Evolutionary conservation across 1,140 invertebrate genomes (phyloP).

Genomic region (Tetramorium alpestre): DNA sequence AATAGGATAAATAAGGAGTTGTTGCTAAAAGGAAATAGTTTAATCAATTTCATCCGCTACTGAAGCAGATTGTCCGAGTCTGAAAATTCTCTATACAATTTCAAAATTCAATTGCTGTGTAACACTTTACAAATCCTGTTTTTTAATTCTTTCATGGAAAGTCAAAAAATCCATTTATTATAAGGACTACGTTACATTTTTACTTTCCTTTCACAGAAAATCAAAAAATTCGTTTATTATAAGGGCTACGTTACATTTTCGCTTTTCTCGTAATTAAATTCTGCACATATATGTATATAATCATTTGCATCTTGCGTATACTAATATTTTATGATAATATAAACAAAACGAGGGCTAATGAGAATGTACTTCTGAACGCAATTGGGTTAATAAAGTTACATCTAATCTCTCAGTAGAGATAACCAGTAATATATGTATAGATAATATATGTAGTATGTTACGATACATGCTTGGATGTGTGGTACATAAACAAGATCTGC

Average conservation of each 20-base stretch:
- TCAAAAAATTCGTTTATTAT: not conserved
- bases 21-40: not conserved
- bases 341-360: not conserved
- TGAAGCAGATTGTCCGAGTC: not conserved
- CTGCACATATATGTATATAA: not conserved
- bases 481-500: conserved; percentile 28
- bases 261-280: not conserved
- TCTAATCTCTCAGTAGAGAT: conserved; percentile 13
- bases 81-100: not conserved
- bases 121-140: not conserved
- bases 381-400: conserved; percentile 6
- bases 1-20: not conserved
- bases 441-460: not conserved
- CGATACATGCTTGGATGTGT: not conserved
- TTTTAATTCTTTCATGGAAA: not conserved
- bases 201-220: not conserved
- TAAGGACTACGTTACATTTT: too few relatives aligned
- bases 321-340: not conserved
- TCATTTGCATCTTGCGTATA: not conserved
- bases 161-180: not conserved
- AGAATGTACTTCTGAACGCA: not conserved
- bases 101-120: not conserved
- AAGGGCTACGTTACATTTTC: not conserved
- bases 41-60: not conserved
- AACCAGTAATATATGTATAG: not conserved